Base-by-base conservation (phyloP, 1,140 invertebrate genomes). In the Adelges cooleyi region DNA sequence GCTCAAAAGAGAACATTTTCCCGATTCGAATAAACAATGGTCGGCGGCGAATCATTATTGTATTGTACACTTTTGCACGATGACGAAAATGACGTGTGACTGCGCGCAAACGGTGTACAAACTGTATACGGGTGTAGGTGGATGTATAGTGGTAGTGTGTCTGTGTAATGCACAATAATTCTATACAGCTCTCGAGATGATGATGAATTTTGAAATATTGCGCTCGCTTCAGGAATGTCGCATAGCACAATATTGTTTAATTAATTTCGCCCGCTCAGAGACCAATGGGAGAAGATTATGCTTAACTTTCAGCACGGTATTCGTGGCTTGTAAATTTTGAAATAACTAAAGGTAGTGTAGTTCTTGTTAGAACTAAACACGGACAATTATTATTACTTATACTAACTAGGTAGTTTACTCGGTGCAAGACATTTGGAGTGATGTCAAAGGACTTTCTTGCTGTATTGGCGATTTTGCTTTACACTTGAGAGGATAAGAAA, bases 21-120 rank as follows among this genome's bases (percentile, higher is more conserved):
- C 25, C n/a, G 27, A 20, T 48, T 62, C 40, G 40, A 44, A 36
- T 42, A 59, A 62, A 62, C 56, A 62, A 62, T 33, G 33, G 56
- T 33, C 42, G 3, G 40, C 18, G 38, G 18, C 42, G 56, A 62
- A 48, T 29, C 25, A 48, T 62, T 59, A n/a, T n/a, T 59, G 38
- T 59, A 42, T 38, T 54, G 2, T 22, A 54, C n/a, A n/a, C n/a
- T n/a, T n/a, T 33, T 44, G 25, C 22, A 46, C 25, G 10, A 15
- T 48, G 10, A 5, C 29, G 29, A 33, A 44, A 33, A 33, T 27
- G 56, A 29, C 56, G 42, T 62, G 17, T 33, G 25, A 48, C 10
- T 48, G 42, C 17, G 42, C 20, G 17, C 15, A 18, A 48, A 48
- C 5, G 11, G 46, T 18, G 2, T 46, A 25, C 9, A n/a, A 42